These are phyloP conservation scores for Siniperca obscura DNA, from an alignment of 2,797 vertebrate species.

Conservation along the genomic window DNA sequence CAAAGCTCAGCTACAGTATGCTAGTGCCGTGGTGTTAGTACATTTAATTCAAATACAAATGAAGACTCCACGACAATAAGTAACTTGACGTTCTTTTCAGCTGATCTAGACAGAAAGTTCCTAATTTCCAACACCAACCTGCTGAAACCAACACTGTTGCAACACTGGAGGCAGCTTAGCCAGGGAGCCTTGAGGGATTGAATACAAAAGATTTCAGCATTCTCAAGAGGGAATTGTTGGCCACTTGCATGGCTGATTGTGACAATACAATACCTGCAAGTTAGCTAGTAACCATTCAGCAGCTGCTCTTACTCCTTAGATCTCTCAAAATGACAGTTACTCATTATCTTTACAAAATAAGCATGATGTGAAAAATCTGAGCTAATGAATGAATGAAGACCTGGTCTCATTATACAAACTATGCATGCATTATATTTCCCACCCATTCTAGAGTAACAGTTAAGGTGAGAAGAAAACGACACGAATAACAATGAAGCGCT, in stretches of 20 bases:
- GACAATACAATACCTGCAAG: not conserved
- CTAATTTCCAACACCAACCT: constrained; percentile 2
- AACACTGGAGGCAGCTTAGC: constrained; percentile 31
- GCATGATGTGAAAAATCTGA: not conserved
- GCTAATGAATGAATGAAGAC: not conserved
- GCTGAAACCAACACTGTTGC: constrained; percentile 46
- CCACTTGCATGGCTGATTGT: constrained; percentile 10
- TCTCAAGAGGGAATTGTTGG: constrained; percentile 41
- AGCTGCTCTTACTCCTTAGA: not conserved
- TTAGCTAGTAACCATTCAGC: not conserved
- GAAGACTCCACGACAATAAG: constrained; percentile 9
- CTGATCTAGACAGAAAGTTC: not conserved
- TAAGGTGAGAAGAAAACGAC: constrained; percentile 4
- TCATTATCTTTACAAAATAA: not conserved
- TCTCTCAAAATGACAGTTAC: not conserved
- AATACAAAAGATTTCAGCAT: constrained; percentile 24
- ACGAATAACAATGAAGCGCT: constrained; percentile 24
- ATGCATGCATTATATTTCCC: not conserved
- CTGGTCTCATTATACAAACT: not conserved
- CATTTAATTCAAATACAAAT: not conserved
- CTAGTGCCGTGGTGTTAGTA: no score
- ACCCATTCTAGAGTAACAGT: not conserved
- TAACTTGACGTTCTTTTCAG: not conserved
- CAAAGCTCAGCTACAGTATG: constrained; percentile 14
- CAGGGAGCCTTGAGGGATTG: constrained; percentile 12